Base-by-base conservation (phyloP, 1,140 invertebrate genomes). In the Maconellicoccus hirsutus region DNA sequence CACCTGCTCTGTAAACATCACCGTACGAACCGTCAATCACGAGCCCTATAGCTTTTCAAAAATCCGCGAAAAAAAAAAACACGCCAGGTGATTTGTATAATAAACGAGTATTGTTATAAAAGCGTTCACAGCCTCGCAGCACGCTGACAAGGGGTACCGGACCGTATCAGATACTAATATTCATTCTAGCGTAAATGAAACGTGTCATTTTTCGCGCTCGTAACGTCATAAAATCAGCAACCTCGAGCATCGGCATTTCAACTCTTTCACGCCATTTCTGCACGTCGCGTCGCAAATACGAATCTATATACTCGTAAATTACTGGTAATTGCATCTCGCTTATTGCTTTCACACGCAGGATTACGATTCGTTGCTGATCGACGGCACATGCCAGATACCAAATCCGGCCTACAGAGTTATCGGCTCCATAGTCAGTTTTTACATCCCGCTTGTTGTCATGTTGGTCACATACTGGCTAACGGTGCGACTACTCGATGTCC, bases 381-480 rank as follows among this genome's bases (percentile, higher is more conserved):
- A 88, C 61, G 90, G 90, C 0, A 86, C 86, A 12, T 93, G 91
- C 77, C 89, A 91, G 79, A 92, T 93, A 76, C 91, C 91, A 0
- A 90, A 93, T 79, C 89, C 91, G 0, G 81, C 92, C 1, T 96
- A 94, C 82, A 92, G 94, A 78, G 85, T 95, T 72, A 93, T 95
- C 75, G 94, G 93, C 16, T 95, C 93, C 42, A 89, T 97, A 75
- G 87, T 96, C 74, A 94, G 93, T 74, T 98, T 98, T 81, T 96
- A 96, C 81, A 93, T 98, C 73, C 96, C 96, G 1, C 83, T 98
- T 42, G 83, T 89, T 8, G 93, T 98, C 63, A 98, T 98, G 94
- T 81, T 96, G 75, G 81, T 94, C 33, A 96, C 94, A 1, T 98
- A 97, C 77, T 87, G 91, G 2, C 83, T 96, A 70, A 98, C 95